Evolutionary conservation across 1,140 invertebrate species (phyloP).

Genomic region (Episyrphus balteatus): DNA sequence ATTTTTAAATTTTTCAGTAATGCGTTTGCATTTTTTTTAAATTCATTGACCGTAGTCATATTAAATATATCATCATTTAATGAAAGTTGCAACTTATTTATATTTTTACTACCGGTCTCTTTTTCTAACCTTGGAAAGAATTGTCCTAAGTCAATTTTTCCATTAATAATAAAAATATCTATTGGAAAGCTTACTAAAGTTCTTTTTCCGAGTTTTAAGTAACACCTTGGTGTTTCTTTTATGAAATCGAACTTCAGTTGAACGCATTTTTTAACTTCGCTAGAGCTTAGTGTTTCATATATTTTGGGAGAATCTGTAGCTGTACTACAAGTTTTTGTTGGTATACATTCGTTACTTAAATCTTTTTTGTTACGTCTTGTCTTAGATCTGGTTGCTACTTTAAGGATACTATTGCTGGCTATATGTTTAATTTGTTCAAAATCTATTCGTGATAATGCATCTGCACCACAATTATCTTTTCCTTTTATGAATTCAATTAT

Average conservation of each 20-base stretch:
- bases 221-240: too few species aligned
- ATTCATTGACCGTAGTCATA: not conserved
- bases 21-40: not conserved
- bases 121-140: not conserved
- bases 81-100: not conserved
- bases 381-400: not conserved
- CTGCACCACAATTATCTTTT: conserved; percentile 11
- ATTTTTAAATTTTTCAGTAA: not conserved
- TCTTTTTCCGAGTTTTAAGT: not conserved
- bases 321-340: not conserved
- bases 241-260: not conserved
- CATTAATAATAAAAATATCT: not conserved
- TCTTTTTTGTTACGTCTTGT: not conserved
- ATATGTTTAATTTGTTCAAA: not conserved
- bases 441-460: conserved; percentile 6
- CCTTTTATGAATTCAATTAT: conserved; percentile 13
- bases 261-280: not conserved
- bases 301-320: not conserved
- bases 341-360: not conserved
- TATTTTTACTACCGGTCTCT: not conserved
- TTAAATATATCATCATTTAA: not conserved
- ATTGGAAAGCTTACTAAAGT: not conserved
- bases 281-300: not conserved
- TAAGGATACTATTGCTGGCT: not conserved
- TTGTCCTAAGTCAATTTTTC: not conserved